Base-by-base conservation (phyloP, 2,888 invertebrate genomes). In the Quadroppia sp. region DNA sequence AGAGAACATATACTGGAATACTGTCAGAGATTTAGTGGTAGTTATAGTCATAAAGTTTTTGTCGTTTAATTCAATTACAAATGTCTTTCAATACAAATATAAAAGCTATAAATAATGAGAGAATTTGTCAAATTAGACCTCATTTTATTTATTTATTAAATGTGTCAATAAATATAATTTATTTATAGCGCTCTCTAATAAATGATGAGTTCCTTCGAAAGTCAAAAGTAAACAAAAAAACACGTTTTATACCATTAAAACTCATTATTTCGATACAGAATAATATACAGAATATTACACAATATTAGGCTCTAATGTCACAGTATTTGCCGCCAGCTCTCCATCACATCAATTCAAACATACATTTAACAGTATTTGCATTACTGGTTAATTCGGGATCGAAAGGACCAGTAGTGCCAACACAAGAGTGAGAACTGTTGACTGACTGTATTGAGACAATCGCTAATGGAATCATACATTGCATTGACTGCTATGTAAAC, bases 81-180 rank as follows among this genome's bases (percentile, higher is more conserved):
- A 36, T 67, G 67, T 36, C 67, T 40, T n/a, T 67, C 23, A 67
- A 67, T 67, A 67, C 67, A 67, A 61, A 67, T 67, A 40, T 23
- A 67, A n/a, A 42, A 40, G 67, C 40, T 11, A 67, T 67, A 67
- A 40, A 67, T 67, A 40, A 67, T 67, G 36, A 36, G 23, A 40
- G 20, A 67, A 67, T 67, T 67, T 67, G 67, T 67, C 40, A 67
- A 67, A 67, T 67, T 67, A 67, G 17, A 67, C n/a, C 28, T 30
- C 23, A 40, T 67, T 67, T 40, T 36, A 67, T 67, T 67, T 67
- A 67, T 67, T 36, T 67, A 40, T 67, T 40, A 67, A 67, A 40
- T 42, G 30, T 67, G 67, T 67, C 67, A 67, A 67, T 67, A 67
- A 40, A 67, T 67, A 67, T 67, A 61, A 61, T 61, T 61, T 61